Evolutionary conservation across 1,140 invertebrate genomes (phyloP).

Genomic region (Hyphantria cunea): DNA sequence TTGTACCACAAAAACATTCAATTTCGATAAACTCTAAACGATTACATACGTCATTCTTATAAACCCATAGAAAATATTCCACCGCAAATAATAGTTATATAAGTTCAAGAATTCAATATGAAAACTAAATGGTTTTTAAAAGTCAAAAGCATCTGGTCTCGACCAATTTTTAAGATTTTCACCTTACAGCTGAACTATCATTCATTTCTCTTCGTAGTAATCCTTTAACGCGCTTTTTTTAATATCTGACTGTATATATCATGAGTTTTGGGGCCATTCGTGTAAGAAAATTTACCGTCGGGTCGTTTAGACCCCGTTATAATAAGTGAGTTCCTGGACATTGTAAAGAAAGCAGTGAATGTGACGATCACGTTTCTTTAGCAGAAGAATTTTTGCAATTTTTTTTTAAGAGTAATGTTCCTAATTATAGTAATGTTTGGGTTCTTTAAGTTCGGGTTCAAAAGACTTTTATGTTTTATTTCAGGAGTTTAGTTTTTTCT

Average conservation of each 20-base stretch:
- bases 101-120: not conserved
- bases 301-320: not conserved
- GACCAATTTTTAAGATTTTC: not conserved
- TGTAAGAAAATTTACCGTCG: not conserved
- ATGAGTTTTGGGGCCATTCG: not conserved
- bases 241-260: slow-evolving; percentile 2
- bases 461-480: too few relatives aligned
- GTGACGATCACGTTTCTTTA: not conserved
- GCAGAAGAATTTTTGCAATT: not conserved
- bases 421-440: too few relatives aligned
- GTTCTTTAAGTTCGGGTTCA: too few relatives aligned
- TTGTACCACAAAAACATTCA: too few relatives aligned
- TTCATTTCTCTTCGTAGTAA: not conserved
- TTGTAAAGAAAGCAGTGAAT: not conserved
- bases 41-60: not conserved
- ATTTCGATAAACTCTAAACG: too few relatives aligned
- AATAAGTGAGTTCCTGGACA: not conserved
- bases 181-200: not conserved
- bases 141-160: not conserved
- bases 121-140: not conserved
- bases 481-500: too few relatives aligned
- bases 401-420: too few relatives aligned
- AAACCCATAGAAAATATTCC: not conserved
- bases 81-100: too few relatives aligned
- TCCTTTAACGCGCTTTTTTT: not conserved